Evolutionary conservation across 92 coral and sea anemone genomes (phyloP).

Genomic region (Porites rus): DNA sequence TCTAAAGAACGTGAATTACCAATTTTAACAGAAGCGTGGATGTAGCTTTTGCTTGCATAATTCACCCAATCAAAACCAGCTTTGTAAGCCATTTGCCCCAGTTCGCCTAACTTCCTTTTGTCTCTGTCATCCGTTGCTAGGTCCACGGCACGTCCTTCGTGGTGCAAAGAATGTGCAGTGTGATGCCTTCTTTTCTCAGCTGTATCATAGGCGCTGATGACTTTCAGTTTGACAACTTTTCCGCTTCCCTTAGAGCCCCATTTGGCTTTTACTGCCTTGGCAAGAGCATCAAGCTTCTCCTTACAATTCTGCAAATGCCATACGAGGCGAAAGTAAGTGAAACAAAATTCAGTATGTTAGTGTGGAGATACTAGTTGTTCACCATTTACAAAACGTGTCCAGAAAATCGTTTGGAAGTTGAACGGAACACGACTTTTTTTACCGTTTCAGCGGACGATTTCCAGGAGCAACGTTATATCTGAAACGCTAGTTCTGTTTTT

Average conservation of each 20-base stretch:
- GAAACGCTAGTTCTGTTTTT: not conserved
- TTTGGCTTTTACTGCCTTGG: conserved; percentile 38
- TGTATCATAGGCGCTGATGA: conserved; percentile 72
- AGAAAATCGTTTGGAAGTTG: too few species aligned
- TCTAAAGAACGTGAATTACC: conserved; percentile 32
- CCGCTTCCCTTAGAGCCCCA: conserved; percentile 48
- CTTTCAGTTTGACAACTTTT: conserved; percentile 62
- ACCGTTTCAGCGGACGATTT: too few species aligned
- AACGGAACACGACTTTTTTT: too few species aligned
- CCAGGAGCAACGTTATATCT: not conserved
- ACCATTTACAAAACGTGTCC: too few species aligned
- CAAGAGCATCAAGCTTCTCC: conserved; percentile 58
- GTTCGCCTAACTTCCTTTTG: conserved; percentile 55
- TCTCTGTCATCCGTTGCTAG: conserved; percentile 75
- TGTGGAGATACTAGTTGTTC: too few species aligned
- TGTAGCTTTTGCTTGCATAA: conserved; percentile 69
- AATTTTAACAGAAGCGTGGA: conserved; percentile 87
- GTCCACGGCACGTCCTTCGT: conserved; percentile 88
- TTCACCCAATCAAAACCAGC: conserved; percentile 89
- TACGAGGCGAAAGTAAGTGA: not conserved
- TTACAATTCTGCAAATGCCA: conserved; percentile 66
- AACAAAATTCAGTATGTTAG: too few species aligned
- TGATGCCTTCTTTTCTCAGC: conserved; percentile 51
- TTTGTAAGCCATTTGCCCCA: conserved; percentile 77
- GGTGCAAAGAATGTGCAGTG: conserved; percentile 63